These are phyloP conservation scores for Malacoraja senta DNA, from an alignment of 2,797 vertebrate species.

Conservation along the genomic window DNA sequence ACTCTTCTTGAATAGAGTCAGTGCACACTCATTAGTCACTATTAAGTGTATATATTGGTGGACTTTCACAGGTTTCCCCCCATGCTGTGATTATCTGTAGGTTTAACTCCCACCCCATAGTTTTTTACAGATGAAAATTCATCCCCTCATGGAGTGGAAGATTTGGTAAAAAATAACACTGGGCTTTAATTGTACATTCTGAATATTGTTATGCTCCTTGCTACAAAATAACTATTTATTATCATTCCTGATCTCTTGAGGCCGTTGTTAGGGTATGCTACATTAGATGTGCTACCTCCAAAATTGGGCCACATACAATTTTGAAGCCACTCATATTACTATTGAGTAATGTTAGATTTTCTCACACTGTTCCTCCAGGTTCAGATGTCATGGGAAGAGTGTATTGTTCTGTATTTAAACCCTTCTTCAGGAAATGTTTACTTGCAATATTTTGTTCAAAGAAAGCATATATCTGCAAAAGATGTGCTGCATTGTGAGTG, in stretches of 20 bases:
- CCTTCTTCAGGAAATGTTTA: not conserved
- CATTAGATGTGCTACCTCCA: not conserved
- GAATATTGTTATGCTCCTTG: not conserved
- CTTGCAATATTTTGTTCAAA: not conserved
- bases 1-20: no score
- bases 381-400: not conserved
- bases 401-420: not conserved
- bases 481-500: not conserved
- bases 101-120: no score
- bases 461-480: not conserved
- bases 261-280: not conserved
- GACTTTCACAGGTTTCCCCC: no score
- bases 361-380: not conserved
- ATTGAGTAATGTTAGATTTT: no score
- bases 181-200: not conserved
- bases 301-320: not conserved
- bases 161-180: not conserved
- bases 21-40: no score
- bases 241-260: not conserved
- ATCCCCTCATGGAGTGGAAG: not conserved
- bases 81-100: no score
- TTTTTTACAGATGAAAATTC: no score
- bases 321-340: not conserved
- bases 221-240: not conserved
- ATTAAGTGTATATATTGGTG: no score